Evolutionary conservation across 2,113 vertebrate genomes (phyloP).

Genomic region (Petroica traversi): DNA sequence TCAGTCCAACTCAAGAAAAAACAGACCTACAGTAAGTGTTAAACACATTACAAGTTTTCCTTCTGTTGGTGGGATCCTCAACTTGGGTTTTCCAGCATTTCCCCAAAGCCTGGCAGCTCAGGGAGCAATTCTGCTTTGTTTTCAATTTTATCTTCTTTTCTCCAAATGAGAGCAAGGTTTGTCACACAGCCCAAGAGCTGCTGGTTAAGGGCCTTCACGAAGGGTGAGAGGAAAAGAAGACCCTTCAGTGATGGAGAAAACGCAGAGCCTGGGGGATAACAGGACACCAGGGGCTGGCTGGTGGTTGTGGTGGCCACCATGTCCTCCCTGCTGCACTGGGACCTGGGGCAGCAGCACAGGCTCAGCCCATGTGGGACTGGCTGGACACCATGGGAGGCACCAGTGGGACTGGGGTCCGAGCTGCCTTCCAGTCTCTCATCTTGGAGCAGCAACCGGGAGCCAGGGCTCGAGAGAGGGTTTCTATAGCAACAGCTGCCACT

Average conservation of each 20-base stretch:
- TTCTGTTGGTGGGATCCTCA: background rate
- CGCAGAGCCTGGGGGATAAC: background rate
- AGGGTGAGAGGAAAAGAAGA: background rate
- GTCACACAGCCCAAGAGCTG: background rate
- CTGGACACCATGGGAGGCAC: background rate
- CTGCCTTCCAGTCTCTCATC: conserved; percentile 56
- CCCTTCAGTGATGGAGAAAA: background rate
- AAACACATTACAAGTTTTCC: background rate
- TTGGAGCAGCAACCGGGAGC: conserved; percentile 62
- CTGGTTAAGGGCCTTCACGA: background rate
- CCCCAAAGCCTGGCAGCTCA: background rate
- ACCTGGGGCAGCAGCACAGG: background rate
- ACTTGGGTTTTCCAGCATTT: background rate
- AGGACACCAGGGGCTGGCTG: background rate
- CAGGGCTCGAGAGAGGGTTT: conserved; percentile 76
- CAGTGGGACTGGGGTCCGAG: background rate
- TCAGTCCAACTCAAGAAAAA: background rate
- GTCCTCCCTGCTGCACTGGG: background rate
- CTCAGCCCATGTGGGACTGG: rapidly evolving
- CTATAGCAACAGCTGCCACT: conserved; percentile 80
- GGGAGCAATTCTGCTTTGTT: background rate
- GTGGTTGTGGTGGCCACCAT: background rate
- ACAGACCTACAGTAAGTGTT: background rate
- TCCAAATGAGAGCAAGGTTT: background rate
- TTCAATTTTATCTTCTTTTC: background rate